Percentiles rank a stretch among this genome's conserved stretches.
These are phyloP conservation scores for Anoncus sp. DNA, from an alignment of 2,888 invertebrate species.

Conservation along the genomic window DNA sequence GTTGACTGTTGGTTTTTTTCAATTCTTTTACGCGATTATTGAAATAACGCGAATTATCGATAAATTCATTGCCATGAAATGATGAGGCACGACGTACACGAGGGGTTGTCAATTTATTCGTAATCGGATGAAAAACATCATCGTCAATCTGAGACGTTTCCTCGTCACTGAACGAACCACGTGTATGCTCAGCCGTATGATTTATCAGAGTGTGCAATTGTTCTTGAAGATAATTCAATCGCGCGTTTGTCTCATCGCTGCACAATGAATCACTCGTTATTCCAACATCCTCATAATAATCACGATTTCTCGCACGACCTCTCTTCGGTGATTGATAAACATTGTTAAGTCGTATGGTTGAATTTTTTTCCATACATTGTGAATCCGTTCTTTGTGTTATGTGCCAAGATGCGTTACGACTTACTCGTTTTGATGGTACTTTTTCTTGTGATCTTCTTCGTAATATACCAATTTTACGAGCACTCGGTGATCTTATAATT, in stretches of 20 bases:
- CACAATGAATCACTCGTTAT: conserved; percentile 66
- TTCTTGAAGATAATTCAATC: conserved; percentile 75
- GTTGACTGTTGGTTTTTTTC: conserved; percentile 76
- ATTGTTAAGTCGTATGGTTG: conserved; percentile 74
- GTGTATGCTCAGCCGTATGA: conserved; percentile 76
- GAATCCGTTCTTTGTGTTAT: conserved; percentile 76
- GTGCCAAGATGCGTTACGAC: conserved; percentile 88
- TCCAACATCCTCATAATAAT: conserved; percentile 30
- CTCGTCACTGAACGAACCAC: conserved; percentile 71
- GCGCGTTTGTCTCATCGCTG: conserved; percentile 75
- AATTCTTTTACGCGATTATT: conserved; percentile 77
- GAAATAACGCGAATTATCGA: conserved; percentile 75
- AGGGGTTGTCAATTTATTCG: conserved; percentile 8
- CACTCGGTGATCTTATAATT: conserved; percentile 91
- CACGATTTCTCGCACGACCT: conserved; percentile 20
- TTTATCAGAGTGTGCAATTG: conserved; percentile 76
- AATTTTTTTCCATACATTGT: neutral
- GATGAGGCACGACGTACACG: conserved; percentile 79
- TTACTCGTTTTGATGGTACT: conserved; percentile 75
- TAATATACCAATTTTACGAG: conserved; percentile 91
- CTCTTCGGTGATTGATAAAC: conserved; percentile 80
- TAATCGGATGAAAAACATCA: conserved; percentile 79
- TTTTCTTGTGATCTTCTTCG: conserved; percentile 89
- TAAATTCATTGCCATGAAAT: conserved; percentile 77
- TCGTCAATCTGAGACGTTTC: conserved; percentile 54